phyloP scores from a whole-genome alignment of 2,888 invertebrate genomes.

The Chelonus formosanus region DNA sequence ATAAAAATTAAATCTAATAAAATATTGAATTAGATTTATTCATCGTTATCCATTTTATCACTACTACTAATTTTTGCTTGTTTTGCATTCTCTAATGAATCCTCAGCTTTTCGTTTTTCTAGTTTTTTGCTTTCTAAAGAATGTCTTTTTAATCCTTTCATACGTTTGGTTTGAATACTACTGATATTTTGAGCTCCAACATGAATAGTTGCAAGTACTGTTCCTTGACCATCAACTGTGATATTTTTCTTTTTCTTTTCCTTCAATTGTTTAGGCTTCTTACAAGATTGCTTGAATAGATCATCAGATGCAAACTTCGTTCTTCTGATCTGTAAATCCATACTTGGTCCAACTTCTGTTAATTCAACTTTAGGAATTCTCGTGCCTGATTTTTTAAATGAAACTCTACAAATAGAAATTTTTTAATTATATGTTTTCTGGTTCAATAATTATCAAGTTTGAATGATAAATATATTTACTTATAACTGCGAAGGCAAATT shows the following conservation, averaged over 20 bases:
- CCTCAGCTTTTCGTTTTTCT: slow-evolving; percentile 66
- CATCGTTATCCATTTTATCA: neutral
- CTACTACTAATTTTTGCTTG: slow-evolving; percentile 42
- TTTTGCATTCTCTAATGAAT: slow-evolving; percentile 49
- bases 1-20: too few relatives aligned
- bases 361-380: slow-evolving; percentile 90
- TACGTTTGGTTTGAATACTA: slow-evolving; percentile 87
- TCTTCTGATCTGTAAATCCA: slow-evolving; percentile 86
- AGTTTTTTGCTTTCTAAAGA: slow-evolving; percentile 74
- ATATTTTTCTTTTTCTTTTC: slow-evolving; percentile 91
- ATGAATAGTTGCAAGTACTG: slow-evolving; percentile 90
- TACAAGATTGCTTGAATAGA: slow-evolving; percentile 83
- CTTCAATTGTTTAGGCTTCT: slow-evolving; percentile 80
- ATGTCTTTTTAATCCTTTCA: slow-evolving; percentile 86
- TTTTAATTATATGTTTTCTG: too few relatives aligned
- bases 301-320: slow-evolving; percentile 90
- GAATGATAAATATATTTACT: slow-evolving; percentile 56
- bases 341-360: slow-evolving; percentile 91
- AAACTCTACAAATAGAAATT: slow-evolving; percentile 71
- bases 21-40: too few relatives aligned
- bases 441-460: slow-evolving; percentile 19
- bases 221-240: slow-evolving; percentile 85
- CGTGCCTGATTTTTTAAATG: slow-evolving; percentile 90
- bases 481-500: slow-evolving; percentile 79
- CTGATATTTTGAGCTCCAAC: slow-evolving; percentile 88